A percentile compares a stretch with the other conserved stretches of the same genome.
Conservation (phyloP, 1,140 invertebrate genomes). For the Trichonephila inaurata region DNA sequence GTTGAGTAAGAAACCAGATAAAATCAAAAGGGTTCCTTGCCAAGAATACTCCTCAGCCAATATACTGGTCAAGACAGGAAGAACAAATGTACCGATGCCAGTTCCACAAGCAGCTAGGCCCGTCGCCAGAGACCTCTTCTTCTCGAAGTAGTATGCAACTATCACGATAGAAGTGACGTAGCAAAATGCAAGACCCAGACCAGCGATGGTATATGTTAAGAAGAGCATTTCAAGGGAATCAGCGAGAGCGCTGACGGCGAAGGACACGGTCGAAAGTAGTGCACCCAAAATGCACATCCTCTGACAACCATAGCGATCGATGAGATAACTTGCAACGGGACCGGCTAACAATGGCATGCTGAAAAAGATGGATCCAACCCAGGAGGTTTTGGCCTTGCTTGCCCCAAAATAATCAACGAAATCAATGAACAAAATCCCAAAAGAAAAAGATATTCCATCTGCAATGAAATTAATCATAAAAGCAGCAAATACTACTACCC, state of each 20-base stretch:
- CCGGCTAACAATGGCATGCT: constrained; percentile 93
- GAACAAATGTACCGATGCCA: constrained; percentile 91
- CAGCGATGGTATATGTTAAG: constrained; percentile 81
- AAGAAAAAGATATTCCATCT: constrained; percentile 96
- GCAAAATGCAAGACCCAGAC: constrained; percentile 82
- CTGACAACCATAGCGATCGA: constrained; percentile 92
- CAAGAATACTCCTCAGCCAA: constrained; percentile 90
- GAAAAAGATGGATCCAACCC: constrained; percentile 92
- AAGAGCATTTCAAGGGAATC: constrained; percentile 80
- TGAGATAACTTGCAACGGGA: constrained; percentile 92
- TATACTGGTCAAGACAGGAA: constrained; percentile 91
- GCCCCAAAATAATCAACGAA: constrained; percentile 92
- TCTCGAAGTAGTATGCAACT: constrained; percentile 98
- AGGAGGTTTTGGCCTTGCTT: constrained; percentile 91
- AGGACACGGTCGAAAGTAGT: constrained; percentile 87
- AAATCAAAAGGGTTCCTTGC: constrained; percentile 91
- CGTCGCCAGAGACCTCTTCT: constrained; percentile 93
- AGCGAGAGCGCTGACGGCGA: constrained; percentile 89
- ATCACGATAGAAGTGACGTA: constrained; percentile 93
- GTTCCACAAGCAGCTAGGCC: constrained; percentile 95
- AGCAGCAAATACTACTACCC: constrained; percentile 87
- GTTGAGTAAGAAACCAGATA: constrained; percentile 92
- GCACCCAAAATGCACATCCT: constrained; percentile 89
- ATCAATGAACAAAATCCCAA: constrained; percentile 93
- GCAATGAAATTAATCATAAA: constrained; percentile 95